Evolutionary conservation across 1,140 invertebrate genomes (phyloP).

Genomic region (Chrysomallon squamiferum): DNA sequence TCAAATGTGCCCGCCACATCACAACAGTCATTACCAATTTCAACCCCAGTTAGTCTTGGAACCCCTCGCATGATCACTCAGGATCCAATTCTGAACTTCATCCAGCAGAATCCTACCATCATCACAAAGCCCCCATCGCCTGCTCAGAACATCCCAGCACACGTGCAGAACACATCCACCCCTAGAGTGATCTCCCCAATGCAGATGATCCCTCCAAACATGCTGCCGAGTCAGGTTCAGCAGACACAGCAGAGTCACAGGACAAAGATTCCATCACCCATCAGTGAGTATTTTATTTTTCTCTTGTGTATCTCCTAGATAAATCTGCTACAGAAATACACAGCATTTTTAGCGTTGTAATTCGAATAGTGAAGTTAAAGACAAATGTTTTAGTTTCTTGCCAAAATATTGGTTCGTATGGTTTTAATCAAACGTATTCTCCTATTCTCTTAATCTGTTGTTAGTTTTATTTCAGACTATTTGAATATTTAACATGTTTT

Average conservation of each 20-base stretch:
- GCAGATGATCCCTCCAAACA: conserved; percentile 37
- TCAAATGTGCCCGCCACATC: conserved; percentile 65
- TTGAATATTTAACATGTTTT: too few relatives aligned
- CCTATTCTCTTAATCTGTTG: too few relatives aligned
- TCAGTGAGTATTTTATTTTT: conserved; percentile 51
- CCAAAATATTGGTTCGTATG: too few relatives aligned
- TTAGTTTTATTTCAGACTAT: too few relatives aligned
- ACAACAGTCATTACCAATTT: conserved; percentile 74
- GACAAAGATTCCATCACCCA: conserved; percentile 60
- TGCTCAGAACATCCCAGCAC: conserved; percentile 23
- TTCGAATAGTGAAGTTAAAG: too few relatives aligned
- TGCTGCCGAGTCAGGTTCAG: conserved; percentile 51
- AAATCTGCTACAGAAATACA: too few relatives aligned
- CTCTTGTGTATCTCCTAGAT: too few relatives aligned
- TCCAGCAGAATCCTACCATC: conserved; percentile 57
- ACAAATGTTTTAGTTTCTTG: too few relatives aligned
- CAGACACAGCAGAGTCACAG: conserved; percentile 52
- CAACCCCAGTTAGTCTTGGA: conserved; percentile 68
- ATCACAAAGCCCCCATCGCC: conserved; percentile 59
- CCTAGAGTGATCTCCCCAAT: conserved; percentile 31
- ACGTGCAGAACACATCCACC: conserved; percentile 25
- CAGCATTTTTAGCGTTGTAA: too few relatives aligned
- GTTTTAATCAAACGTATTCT: too few relatives aligned
- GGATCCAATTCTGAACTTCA: conserved; percentile 68
- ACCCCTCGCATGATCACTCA: conserved; percentile 61